Percentiles rank a stretch among this genome's conserved stretches.
Conservation (phyloP, 2,113 vertebrate genomes). For the Ammodramus savannarum region DNA sequence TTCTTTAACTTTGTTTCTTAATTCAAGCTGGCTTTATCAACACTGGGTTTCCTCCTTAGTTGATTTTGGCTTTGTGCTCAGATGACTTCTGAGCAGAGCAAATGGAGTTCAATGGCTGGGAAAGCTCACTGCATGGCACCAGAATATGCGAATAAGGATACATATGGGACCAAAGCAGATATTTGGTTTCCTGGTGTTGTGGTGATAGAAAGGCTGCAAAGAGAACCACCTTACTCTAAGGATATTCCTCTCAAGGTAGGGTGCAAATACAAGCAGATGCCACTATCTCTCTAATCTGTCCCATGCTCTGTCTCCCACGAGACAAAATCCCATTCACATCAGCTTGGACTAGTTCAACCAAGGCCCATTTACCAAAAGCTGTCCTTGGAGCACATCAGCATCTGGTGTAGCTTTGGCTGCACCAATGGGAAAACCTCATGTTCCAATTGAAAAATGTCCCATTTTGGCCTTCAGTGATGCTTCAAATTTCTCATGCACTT, state of each 20-base stretch:
- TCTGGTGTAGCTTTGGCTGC: not conserved
- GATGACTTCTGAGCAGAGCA: slow-evolving; percentile 93
- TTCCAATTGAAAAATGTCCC: not conserved
- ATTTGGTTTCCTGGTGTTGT: slow-evolving; percentile 97
- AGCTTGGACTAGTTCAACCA: not conserved
- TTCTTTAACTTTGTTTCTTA: not conserved
- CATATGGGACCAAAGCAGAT: slow-evolving; percentile 94
- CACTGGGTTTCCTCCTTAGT: slow-evolving; percentile 71
- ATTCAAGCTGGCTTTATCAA: not conserved
- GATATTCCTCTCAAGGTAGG: slow-evolving; percentile 95
- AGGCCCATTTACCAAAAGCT: not conserved
- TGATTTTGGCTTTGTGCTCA: slow-evolving; percentile 94
- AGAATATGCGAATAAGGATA: slow-evolving; percentile 92
- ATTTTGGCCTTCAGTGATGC: not conserved
- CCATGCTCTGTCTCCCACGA: not conserved
- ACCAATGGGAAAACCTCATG: not conserved
- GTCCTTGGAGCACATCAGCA: not conserved
- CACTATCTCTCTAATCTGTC: not conserved
- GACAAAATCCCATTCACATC: not conserved
- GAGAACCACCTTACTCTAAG: slow-evolving; percentile 92
- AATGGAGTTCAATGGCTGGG: slow-evolving; percentile 90
- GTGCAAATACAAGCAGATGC: not conserved
- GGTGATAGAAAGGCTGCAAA: slow-evolving; percentile 97
- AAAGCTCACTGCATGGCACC: slow-evolving; percentile 98
- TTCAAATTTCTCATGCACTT: not conserved